These are phyloP conservation scores for Dusona sp. DNA, from an alignment of 2,888 invertebrate genomes.

Conservation along the genomic window DNA sequence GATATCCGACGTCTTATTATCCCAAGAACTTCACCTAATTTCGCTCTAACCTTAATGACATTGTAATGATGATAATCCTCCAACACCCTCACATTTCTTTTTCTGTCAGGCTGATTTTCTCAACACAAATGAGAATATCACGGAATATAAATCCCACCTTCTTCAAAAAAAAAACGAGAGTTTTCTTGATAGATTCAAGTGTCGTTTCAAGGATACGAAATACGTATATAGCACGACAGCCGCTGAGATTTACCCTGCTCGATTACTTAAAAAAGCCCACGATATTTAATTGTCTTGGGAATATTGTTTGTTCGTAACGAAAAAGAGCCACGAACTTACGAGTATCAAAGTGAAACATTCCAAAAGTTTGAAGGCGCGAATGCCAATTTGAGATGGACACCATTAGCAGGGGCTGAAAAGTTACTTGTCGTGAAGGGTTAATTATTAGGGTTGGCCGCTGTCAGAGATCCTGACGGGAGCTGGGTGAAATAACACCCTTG, in stretches of 20 bases:
- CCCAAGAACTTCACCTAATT: constrained; percentile 65
- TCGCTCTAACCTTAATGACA: constrained; percentile 70
- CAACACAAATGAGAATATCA: constrained; percentile 31
- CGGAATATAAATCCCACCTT: constrained; percentile 48
- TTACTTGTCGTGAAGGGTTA: constrained; percentile 60
- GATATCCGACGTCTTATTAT: constrained; percentile 64
- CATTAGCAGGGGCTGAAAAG: constrained; percentile 28
- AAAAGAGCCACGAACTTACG: neutral
- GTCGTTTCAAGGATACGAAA: neutral
- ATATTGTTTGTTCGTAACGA: neutral
- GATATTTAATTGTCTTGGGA: constrained; percentile 17
- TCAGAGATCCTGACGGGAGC: constrained; percentile 20
- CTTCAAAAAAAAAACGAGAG: neutral
- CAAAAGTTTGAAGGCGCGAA: constrained; percentile 12
- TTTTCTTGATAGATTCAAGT: constrained; percentile 54
- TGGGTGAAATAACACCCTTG: constrained; percentile 52
- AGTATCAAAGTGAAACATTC: constrained; percentile 29
- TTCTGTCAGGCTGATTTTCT: neutral
- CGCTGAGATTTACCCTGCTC: no score
- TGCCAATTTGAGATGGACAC: constrained; percentile 44
- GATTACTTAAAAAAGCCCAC: neutral
- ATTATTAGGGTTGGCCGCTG: constrained; percentile 55
- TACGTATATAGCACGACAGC: no score
- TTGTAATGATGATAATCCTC: constrained; percentile 71
- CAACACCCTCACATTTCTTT: constrained; percentile 20